Percentiles rank a stretch among this genome's conserved stretches.
phyloP scores from a whole-genome alignment of 2,888 invertebrate genomes.

The Drosophila pegasa region DNA sequence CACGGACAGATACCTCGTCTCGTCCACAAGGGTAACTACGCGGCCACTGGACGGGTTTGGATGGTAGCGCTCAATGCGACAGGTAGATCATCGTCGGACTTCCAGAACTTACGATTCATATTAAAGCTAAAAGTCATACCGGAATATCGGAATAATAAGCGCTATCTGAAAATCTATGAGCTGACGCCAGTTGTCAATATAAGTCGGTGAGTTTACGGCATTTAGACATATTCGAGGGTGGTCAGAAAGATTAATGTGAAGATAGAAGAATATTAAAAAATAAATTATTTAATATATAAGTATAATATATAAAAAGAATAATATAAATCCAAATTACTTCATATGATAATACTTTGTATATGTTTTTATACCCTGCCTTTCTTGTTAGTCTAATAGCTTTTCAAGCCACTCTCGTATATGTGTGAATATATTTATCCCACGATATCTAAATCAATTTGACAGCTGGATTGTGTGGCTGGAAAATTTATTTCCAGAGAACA shows the following conservation, averaged over 20 bases:
- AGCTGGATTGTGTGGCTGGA: constrained; percentile 56
- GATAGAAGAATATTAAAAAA: not conserved
- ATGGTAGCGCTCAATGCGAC: constrained; percentile 24
- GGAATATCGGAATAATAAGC: constrained; percentile 54
- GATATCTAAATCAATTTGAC: not conserved
- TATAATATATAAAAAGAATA: no score
- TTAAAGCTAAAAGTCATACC: constrained; percentile 45
- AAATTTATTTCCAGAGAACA: constrained; percentile 46
- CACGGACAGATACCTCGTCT: constrained; percentile 53
- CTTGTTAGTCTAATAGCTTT: not conserved
- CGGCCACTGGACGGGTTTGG: constrained; percentile 32
- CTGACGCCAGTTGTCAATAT: constrained; percentile 37
- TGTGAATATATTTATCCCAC: not conserved
- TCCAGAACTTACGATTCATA: constrained; percentile 52
- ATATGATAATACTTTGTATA: no score
- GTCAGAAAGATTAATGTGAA: not conserved
- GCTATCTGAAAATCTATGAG: constrained; percentile 50
- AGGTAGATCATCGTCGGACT: constrained; percentile 44
- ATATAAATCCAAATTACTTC: no score
- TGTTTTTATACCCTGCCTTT: no score
- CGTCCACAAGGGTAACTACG: constrained; percentile 34
- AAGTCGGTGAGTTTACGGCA: constrained; percentile 40
- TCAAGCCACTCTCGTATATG: not conserved
- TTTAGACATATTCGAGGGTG: not conserved
- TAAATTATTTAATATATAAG: no score